Evolutionary conservation across 2,113 vertebrate species (phyloP), one percentile per base, ranked within the genome.

Genomic region (Pedionomus torquatus): DNA sequence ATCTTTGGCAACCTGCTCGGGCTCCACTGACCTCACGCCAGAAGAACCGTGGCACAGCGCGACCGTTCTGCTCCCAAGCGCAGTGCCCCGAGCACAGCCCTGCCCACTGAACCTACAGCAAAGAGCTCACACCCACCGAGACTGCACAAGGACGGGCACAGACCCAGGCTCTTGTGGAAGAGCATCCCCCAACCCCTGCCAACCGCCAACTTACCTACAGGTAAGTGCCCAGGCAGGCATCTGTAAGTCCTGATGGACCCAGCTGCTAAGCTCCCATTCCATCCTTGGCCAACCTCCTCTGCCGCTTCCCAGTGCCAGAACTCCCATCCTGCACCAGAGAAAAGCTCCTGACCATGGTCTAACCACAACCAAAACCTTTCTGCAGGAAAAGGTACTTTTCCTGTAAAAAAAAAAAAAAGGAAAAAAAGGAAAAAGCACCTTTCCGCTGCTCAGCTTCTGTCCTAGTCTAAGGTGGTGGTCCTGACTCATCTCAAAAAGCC

Each of bases 391-490:
- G n/a, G n/a, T n/a, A n/a, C n/a, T n/a, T n/a, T n/a, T n/a, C n/a
- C n/a, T n/a, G n/a, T n/a, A n/a, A n/a, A n/a, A n/a, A n/a, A n/a
- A n/a, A n/a, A n/a, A n/a, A n/a, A n/a, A n/a, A n/a, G n/a, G n/a
- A n/a, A n/a, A n/a, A n/a, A n/a, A n/a, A n/a, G n/a, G n/a, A n/a
- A n/a, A n/a, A n/a, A n/a, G n/a, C n/a, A n/a, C n/a, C n/a, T n/a
- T n/a, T n/a, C n/a, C n/a, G n/a, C n/a, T 52, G 79, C 83, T 88
- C 90, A 31, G 5, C 89, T 89, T 87, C 79, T 90, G 82, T 90
- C 82, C 92, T 90, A 74, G 74, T 71, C 35, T 92, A 80, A 92
- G 90, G 94, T 79, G 90, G 92, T 94, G 96, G 82, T 95, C 85
- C 70, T 3, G 0, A 37, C 85, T 68, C 5, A 2, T 90, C 92